Conservation (phyloP, 2,113 vertebrate species). For the Picathartes gymnocephalus region DNA sequence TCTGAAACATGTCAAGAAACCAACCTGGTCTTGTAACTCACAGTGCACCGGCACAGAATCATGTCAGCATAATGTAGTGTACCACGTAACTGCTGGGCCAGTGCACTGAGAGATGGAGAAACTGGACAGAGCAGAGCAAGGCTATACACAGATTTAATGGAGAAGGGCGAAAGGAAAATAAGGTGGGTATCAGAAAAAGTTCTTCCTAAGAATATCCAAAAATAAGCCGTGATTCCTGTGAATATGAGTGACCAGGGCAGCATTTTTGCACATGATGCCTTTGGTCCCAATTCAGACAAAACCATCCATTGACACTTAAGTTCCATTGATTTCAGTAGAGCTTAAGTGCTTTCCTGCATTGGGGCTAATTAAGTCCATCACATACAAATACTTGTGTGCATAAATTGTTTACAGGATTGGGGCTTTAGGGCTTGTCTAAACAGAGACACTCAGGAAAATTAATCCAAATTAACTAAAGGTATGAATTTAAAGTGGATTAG, state of each 20-base stretch:
- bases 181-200: background rate
- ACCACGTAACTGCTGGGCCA: background rate
- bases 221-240: background rate
- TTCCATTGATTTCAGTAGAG: conserved; percentile 11
- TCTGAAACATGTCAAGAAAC: background rate
- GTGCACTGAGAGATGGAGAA: background rate
- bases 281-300: background rate
- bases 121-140: background rate
- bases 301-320: conserved; percentile 26
- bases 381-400: conserved; percentile 50
- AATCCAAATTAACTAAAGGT: conserved; percentile 69
- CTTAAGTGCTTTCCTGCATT: conserved; percentile 49
- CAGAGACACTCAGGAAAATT: conserved; percentile 67
- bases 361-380: conserved; percentile 48
- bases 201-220: background rate
- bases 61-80: background rate
- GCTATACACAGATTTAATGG: background rate
- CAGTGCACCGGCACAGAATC: background rate
- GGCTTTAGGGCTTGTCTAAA: conserved; percentile 68
- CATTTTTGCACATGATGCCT: background rate
- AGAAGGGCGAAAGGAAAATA: background rate
- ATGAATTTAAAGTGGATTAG: conserved; percentile 70
- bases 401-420: conserved; percentile 66
- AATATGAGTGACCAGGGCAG: background rate
- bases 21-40: background rate